A percentile compares a stretch with the other conserved stretches of the same genome.
Evolutionary conservation across 2,888 invertebrate genomes (phyloP).

Genomic region (Hemicrepidius hirtus): DNA sequence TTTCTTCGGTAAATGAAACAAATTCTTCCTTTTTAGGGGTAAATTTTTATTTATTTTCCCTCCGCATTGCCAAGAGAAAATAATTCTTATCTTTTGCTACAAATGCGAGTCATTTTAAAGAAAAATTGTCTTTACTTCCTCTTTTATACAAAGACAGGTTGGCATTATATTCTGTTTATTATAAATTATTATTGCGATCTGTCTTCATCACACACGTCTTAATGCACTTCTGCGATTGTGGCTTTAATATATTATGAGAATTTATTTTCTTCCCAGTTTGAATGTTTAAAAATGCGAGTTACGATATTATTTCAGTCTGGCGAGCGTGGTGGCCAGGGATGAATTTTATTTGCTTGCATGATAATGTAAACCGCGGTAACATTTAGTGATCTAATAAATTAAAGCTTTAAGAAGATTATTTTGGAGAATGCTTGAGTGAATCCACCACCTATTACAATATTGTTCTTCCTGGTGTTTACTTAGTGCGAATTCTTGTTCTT

Average conservation of each 20-base stretch:
- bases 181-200: conserved; percentile 4
- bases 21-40: too few species aligned
- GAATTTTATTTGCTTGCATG: too few species aligned
- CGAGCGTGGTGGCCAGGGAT: too few species aligned
- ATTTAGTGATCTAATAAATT: conserved; percentile 22
- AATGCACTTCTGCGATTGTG: too few species aligned
- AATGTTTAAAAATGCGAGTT: too few species aligned
- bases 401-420: conserved; percentile 3
- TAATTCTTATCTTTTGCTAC: conserved; percentile 9
- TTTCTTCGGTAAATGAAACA: too few species aligned
- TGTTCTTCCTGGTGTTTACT: conserved; percentile 22
- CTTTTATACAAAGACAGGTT: background rate
- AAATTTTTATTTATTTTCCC: too few species aligned
- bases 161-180: background rate
- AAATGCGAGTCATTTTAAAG: conserved; percentile 8
- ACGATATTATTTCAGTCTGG: too few species aligned
- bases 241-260: too few species aligned
- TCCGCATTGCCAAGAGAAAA: too few species aligned
- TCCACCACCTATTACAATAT: conserved; percentile 23
- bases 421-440: conserved; percentile 5
- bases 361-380: conserved; percentile 7
- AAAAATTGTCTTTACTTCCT: conserved; percentile 19
- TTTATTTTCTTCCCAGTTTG: too few species aligned
- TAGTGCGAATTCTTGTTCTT: conserved; percentile 25
- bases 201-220: background rate